phyloP scores from a whole-genome alignment of 2,888 invertebrate genomes.

The Diadegma fenestrale region DNA sequence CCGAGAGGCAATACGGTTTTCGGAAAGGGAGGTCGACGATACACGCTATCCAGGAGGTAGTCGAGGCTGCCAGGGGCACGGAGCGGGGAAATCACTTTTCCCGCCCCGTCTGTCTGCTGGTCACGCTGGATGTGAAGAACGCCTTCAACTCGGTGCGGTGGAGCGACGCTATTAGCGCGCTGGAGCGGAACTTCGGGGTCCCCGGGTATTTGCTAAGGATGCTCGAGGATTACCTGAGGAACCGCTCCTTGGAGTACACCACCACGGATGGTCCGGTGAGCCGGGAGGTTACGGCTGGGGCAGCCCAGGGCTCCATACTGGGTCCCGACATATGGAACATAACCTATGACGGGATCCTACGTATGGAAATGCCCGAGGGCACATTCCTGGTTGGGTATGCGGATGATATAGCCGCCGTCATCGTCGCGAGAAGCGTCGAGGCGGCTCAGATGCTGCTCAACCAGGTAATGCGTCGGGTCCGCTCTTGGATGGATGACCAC shows the following conservation, averaged over 20 bases:
- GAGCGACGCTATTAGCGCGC: not conserved
- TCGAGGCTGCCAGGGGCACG: constrained; percentile 44
- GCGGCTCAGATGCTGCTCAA: not conserved
- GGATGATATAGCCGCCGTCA: constrained; percentile 50
- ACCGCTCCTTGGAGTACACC: constrained; percentile 42
- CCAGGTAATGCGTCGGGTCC: not conserved
- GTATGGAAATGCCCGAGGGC: constrained; percentile 41
- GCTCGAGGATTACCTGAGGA: constrained; percentile 38
- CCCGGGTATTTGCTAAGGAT: not conserved
- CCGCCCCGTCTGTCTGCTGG: constrained; percentile 40
- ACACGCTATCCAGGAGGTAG: constrained; percentile 55
- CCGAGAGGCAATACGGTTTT: constrained; percentile 38
- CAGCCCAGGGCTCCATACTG: constrained; percentile 64
- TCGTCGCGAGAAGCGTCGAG: constrained; percentile 23
- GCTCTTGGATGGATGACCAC: not conserved
- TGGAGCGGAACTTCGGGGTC: not conserved
- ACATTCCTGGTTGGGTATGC: constrained; percentile 38
- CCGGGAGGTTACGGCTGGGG: constrained; percentile 52
- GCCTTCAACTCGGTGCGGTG: constrained; percentile 5
- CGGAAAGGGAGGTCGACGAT: constrained; percentile 7
- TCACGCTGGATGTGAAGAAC: not conserved
- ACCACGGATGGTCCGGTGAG: constrained; percentile 38
- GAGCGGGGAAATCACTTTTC: constrained; percentile 59
- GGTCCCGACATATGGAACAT: constrained; percentile 69
- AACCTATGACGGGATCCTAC: constrained; percentile 58